phyloP scores from a whole-genome alignment of 1,140 invertebrate genomes.

The Acromyrmex heyeri region DNA sequence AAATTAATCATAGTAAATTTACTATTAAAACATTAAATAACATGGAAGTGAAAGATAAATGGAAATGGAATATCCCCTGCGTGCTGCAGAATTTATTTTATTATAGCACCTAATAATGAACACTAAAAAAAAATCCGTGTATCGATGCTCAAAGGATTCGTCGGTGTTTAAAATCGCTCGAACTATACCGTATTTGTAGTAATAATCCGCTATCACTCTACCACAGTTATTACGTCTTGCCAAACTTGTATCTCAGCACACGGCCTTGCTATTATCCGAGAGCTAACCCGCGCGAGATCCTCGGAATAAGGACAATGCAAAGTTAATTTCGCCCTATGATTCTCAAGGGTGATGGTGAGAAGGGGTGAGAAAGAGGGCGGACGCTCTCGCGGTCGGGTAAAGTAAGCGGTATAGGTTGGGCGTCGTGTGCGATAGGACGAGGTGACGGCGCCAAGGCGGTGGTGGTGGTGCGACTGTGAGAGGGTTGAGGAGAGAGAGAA shows the following conservation, averaged over 20 bases:
- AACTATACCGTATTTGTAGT: background rate
- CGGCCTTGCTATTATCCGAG: conserved; percentile 69
- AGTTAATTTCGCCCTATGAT: conserved; percentile 80
- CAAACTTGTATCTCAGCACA: conserved; percentile 18
- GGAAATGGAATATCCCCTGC: background rate
- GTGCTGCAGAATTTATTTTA: background rate
- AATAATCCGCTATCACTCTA: conserved; percentile 1
- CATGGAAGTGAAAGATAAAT: background rate
- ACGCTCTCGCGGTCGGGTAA: conserved; percentile 47
- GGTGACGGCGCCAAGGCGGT: conserved; percentile 63
- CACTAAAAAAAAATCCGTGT: background rate
- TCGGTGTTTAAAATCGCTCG: background rate
- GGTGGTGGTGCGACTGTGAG: conserved; percentile 18
- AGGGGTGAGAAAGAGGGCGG: conserved; percentile 42
- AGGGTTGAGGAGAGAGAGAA: conserved; percentile 49
- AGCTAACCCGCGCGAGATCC: conserved; percentile 48
- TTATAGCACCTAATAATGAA: background rate
- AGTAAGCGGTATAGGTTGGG: conserved; percentile 47
- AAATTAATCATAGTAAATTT: background rate
- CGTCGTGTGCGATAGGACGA: conserved; percentile 60
- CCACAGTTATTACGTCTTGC: background rate
- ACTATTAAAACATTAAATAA: background rate
- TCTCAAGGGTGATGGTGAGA: conserved; percentile 66
- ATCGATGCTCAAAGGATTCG: background rate
- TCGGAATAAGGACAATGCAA: conserved; percentile 79